Evolutionary conservation across 2,888 invertebrate genomes (phyloP), one percentile per base, ranked within the genome.

Genomic region (Laothoe populi): DNA sequence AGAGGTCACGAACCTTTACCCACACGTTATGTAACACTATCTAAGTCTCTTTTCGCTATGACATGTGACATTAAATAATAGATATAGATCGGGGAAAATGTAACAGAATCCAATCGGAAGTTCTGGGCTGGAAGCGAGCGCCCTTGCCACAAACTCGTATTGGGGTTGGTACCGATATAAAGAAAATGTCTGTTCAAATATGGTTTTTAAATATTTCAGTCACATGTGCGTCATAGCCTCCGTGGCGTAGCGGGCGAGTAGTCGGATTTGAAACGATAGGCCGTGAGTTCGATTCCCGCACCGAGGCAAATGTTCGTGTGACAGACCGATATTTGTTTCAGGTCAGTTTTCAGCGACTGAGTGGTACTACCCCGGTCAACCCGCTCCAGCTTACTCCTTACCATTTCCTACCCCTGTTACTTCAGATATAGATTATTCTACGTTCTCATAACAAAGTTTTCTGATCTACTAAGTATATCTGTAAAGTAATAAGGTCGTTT

Each of bases 101-200:
- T 53, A 11, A 53, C 53, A 53, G 31, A 53, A 53, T 31, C 35
- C 53, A 53, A 53, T 53, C 53, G 53, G 53, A 35, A 53, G 31
- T 53, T 35, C 35, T 11, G 35, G 16, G 31, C 16, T 53, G 31
- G 16, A 16, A 1, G 19, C 35, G 35, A n/a, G 38, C 44, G 44
- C 35, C 31, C 53, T 31, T 35, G 35, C 35, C 19, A 48, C 48
- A 19, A 11, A 31, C 26, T 44, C 19, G 44, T 44, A 16, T 4
- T 0, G 26, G 26, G 26, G 19, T 19, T 19, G 19, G 1, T 44
- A 44, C 19, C 44, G 44, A 44, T 44, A 19, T 38, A 10, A 13
- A 38, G 38, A 38, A 35, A 38, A 38, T 38, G 38, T 38, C 8
- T 38, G 38, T 38, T 8, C 1, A 13, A 38, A 38, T 38, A 38